These are phyloP conservation scores for Isurus oxyrinchus DNA, from an alignment of 2,113 vertebrate genomes.

Conservation along the genomic window DNA sequence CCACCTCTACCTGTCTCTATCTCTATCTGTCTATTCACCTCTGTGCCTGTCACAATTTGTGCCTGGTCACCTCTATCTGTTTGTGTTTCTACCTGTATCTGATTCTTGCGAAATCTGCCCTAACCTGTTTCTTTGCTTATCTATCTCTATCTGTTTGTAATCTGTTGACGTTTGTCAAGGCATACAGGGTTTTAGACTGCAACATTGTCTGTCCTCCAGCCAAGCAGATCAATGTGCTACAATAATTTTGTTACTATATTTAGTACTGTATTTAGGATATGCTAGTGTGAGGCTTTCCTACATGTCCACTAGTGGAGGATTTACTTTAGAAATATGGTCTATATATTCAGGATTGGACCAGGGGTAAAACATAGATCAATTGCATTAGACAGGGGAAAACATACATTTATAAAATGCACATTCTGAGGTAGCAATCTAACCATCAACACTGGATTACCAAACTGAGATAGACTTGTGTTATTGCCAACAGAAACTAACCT, in stretches of 20 bases:
- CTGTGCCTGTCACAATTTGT: background rate
- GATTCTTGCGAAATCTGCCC: background rate
- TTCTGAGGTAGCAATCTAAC: background rate
- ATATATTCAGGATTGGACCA: background rate
- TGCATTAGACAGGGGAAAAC: background rate
- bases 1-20: background rate
- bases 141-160: background rate
- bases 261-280: background rate
- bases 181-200: background rate
- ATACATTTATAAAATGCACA: background rate
- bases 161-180: background rate
- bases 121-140: background rate
- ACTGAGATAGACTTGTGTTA: background rate
- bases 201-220: background rate
- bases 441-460: background rate
- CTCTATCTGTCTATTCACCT: background rate
- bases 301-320: background rate
- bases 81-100: background rate
- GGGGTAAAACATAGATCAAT: background rate
- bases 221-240: background rate
- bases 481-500: background rate
- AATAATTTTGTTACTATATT: background rate
- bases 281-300: background rate
- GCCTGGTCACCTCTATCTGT: background rate
- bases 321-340: background rate